Evolutionary conservation across 2,113 vertebrate genomes (phyloP).

Genomic region (Zeus faber): DNA sequence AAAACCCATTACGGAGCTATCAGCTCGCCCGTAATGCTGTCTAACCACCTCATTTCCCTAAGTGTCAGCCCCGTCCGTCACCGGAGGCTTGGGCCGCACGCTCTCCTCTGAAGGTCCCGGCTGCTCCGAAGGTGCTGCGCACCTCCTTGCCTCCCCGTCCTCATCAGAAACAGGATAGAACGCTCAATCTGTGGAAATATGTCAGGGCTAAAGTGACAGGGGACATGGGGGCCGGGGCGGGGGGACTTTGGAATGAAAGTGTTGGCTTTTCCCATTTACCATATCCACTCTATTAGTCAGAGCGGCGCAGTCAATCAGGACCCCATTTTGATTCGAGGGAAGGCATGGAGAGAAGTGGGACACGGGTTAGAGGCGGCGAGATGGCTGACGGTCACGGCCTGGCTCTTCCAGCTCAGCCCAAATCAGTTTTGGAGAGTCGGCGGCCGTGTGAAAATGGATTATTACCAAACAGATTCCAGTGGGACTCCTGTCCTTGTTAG

Average conservation of each 20-base stretch:
- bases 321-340: conserved; percentile 69
- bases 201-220: conserved; percentile 81
- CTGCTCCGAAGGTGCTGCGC: conserved; percentile 54
- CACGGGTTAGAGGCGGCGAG: conserved; percentile 58
- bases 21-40: conserved; percentile 81
- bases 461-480: conserved; percentile 70
- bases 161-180: conserved; percentile 67
- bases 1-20: conserved; percentile 89
- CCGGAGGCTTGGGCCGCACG: conserved; percentile 51
- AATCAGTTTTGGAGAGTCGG: conserved; percentile 55
- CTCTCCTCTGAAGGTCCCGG: conserved; percentile 53
- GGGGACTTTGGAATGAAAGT: conserved; percentile 66
- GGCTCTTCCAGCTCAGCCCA: conserved; percentile 60
- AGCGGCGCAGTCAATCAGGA: conserved; percentile 76
- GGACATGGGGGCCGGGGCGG: conserved; percentile 65
- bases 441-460: conserved; percentile 74
- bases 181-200: conserved; percentile 81
- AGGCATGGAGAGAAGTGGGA: conserved; percentile 73
- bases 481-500: conserved; percentile 48
- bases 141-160: conserved; percentile 30
- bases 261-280: conserved; percentile 82
- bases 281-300: conserved; percentile 80
- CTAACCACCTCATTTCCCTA: conserved; percentile 91
- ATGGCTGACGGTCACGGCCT: conserved; percentile 68
- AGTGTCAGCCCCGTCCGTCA: conserved; percentile 75